A percentile compares a stretch with the other conserved stretches of the same genome.
phyloP scores from a whole-genome alignment of 1,140 invertebrate species.

The Drosophila nigromelanica region DNA sequence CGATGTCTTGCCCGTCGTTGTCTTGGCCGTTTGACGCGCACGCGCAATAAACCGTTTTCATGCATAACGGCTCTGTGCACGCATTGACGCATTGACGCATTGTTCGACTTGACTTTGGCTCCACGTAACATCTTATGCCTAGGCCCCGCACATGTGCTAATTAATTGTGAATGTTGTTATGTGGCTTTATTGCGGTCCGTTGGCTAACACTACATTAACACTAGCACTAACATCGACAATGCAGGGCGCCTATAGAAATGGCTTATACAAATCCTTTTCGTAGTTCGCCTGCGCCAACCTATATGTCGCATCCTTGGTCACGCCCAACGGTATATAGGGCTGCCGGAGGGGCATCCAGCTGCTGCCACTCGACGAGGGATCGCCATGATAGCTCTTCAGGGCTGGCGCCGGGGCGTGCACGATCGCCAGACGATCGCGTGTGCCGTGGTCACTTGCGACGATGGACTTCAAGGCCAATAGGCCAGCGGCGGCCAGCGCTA shows the following conservation, averaged over 20 bases:
- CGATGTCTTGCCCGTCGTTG: constrained; percentile 13
- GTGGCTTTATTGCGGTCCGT: constrained; percentile 52
- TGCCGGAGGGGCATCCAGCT: constrained; percentile 58
- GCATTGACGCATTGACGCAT: constrained; percentile 34
- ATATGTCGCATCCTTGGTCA: constrained; percentile 51
- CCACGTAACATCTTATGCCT: constrained; percentile 61
- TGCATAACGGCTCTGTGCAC: constrained; percentile 74
- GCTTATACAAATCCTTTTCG: constrained; percentile 56
- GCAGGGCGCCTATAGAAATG: constrained; percentile 57
- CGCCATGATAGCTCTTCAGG: constrained; percentile 48
- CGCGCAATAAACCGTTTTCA: constrained; percentile 78
- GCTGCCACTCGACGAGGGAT: constrained; percentile 59
- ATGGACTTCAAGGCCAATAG: constrained; percentile 84
- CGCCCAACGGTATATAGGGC: constrained; percentile 64
- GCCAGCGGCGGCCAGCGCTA: constrained; percentile 83
- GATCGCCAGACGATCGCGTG: constrained; percentile 68
- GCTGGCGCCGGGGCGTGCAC: constrained; percentile 61
- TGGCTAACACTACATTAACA: constrained; percentile 43
- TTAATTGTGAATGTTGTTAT: constrained; percentile 64
- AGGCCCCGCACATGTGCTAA: constrained; percentile 59
- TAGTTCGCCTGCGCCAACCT: constrained; percentile 13
- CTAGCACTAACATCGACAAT: not conserved
- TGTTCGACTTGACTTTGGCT: constrained; percentile 17
- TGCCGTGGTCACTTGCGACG: constrained; percentile 17
- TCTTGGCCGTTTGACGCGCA: constrained; percentile 44